Evolutionary conservation across 1,140 invertebrate species (phyloP).

Genomic region (Drosophila lini): DNA sequence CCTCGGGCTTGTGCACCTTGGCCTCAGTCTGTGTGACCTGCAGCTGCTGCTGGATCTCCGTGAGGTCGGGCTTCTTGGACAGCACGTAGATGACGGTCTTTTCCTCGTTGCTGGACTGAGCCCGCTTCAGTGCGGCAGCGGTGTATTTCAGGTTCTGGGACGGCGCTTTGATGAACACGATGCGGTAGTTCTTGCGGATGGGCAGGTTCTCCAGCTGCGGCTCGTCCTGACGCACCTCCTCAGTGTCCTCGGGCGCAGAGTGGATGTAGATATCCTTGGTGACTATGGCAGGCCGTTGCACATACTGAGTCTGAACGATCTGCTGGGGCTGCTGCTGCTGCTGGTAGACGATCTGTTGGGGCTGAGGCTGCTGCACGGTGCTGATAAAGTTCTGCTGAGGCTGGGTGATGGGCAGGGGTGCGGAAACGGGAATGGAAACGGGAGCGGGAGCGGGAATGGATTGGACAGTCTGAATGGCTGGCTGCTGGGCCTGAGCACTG

Average conservation of each 20-base stretch:
- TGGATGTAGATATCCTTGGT: conserved; percentile 83
- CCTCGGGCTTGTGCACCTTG: conserved; percentile 88
- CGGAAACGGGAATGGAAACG: conserved; percentile 12
- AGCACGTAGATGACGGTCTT: conserved; percentile 95
- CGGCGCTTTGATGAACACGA: conserved; percentile 94
- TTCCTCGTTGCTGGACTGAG: conserved; percentile 89
- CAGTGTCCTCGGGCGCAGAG: conserved; percentile 78
- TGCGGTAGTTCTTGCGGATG: conserved; percentile 93
- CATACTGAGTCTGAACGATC: conserved; percentile 54
- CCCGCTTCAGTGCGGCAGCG: conserved; percentile 86
- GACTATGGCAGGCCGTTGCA: conserved; percentile 75
- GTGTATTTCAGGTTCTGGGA: conserved; percentile 88
- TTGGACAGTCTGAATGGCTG: conserved; percentile 36
- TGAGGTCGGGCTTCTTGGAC: conserved; percentile 87
- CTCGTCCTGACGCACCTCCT: conserved; percentile 58
- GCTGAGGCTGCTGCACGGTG: conserved; percentile 19
- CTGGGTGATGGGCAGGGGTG: conserved; percentile 14
- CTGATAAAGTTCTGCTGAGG: conserved; percentile 32
- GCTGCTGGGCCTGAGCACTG: conserved; percentile 40
- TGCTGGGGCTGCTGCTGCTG: conserved; percentile 47
- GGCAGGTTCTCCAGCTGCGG: conserved; percentile 76
- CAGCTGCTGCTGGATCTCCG: conserved; percentile 77
- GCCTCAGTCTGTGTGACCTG: conserved; percentile 66
- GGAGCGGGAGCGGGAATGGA: conserved; percentile 15
- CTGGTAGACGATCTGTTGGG: conserved; percentile 41